Percentiles rank a stretch among this genome's conserved stretches.
phyloP scores from a whole-genome alignment of 2,113 vertebrate genomes.

The Chroicocephalus ridibundus region DNA sequence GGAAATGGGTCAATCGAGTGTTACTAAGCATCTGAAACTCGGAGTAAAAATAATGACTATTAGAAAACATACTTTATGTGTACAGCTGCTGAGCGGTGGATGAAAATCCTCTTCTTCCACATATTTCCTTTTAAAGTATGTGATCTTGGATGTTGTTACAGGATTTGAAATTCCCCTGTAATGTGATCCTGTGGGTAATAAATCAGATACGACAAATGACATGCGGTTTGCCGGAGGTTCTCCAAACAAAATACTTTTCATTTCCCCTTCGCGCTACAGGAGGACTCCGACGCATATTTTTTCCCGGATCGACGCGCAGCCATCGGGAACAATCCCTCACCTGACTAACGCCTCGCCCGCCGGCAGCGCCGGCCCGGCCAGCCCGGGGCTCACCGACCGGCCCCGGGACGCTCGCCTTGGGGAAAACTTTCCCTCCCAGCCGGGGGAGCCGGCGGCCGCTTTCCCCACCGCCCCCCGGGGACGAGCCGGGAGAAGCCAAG shows the following conservation, averaged over 20 bases:
- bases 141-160: conserved; percentile 87
- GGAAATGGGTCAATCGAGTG: conserved; percentile 57
- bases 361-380: not conserved
- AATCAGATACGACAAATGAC: conserved; percentile 81
- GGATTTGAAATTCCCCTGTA: conserved; percentile 88
- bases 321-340: not conserved
- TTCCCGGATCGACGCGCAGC: not conserved
- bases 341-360: not conserved
- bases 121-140: conserved; percentile 97
- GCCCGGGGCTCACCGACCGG: not conserved
- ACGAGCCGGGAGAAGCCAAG: not conserved
- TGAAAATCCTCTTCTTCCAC: conserved; percentile 90
- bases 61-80: conserved; percentile 87
- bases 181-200: conserved; percentile 82
- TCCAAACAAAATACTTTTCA: conserved; percentile 72
- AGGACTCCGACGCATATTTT: conserved; percentile 28
- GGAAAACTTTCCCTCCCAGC: not conserved
- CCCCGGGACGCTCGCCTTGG: not conserved
- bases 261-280: conserved; percentile 52
- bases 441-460: not conserved
- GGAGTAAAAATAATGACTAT: conserved; percentile 63
- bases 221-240: conserved; percentile 71
- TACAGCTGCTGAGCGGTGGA: conserved; percentile 87
- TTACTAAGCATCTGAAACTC: conserved; percentile 61
- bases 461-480: not conserved